These are phyloP conservation scores for Hesperia comma DNA, from an alignment of 2,888 invertebrate genomes.

Conservation along the genomic window DNA sequence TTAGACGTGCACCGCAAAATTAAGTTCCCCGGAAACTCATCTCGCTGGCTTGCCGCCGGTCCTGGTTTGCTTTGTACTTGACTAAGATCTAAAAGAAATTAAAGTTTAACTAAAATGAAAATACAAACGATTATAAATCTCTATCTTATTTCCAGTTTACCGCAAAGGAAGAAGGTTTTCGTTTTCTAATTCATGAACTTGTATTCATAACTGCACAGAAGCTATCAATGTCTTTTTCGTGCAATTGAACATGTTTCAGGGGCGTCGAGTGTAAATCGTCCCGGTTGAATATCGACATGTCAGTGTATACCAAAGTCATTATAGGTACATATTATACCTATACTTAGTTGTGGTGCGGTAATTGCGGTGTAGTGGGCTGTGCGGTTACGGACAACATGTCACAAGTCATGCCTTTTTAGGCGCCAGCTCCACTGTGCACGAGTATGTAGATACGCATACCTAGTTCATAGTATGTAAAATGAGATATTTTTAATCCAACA, in stretches of 20 bases:
- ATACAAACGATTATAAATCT: not conserved
- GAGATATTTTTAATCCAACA: too few species aligned
- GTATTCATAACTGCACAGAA: too few species aligned
- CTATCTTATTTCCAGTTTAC: not conserved
- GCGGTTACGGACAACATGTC: constrained; percentile 24
- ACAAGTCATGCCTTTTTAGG: constrained; percentile 1
- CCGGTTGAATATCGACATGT: not conserved
- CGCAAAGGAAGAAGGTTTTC: not conserved
- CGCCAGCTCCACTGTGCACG: not conserved
- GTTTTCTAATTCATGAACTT: not conserved
- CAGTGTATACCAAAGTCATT: constrained; percentile 18
- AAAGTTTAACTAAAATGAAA: not conserved
- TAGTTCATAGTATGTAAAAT: too few species aligned
- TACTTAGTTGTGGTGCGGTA: constrained; percentile 8
- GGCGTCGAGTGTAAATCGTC: not conserved
- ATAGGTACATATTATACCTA: constrained; percentile 5
- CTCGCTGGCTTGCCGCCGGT: constrained; percentile 3
- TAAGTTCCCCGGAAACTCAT: constrained; percentile 15
- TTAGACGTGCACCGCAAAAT: constrained; percentile 10
- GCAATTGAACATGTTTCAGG: not conserved
- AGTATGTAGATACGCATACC: not conserved
- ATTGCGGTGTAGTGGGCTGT: constrained; percentile 8
- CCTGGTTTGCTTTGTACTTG: constrained; percentile 9
- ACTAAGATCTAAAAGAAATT: constrained; percentile 5
- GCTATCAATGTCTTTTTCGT: too few species aligned